These are phyloP conservation scores for Mobula hypostoma DNA, from an alignment of 2,113 vertebrate genomes.

Conservation along the genomic window DNA sequence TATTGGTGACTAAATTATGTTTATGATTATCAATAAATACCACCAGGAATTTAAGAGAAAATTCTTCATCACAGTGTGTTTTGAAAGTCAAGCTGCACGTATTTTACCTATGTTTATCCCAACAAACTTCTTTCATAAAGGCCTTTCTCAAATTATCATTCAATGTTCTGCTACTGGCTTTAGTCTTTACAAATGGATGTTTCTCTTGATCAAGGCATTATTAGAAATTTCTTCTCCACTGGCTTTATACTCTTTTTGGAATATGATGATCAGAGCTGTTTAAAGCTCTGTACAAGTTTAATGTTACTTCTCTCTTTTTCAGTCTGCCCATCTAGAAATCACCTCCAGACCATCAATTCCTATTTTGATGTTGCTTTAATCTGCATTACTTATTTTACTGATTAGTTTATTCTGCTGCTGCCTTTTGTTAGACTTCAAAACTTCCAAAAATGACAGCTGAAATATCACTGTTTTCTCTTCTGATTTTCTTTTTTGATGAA, in stretches of 20 bases:
- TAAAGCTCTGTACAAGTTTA: neutral
- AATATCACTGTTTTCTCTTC: neutral
- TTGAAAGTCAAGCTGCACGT: too few species aligned
- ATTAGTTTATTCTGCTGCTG: neutral
- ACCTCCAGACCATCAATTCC: neutral
- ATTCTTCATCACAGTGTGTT: too few species aligned
- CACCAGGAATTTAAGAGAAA: too few species aligned
- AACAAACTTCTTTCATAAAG: neutral
- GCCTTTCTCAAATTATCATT: too few species aligned
- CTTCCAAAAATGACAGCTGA: neutral
- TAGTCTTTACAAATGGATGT: neutral
- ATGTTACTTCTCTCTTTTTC: neutral
- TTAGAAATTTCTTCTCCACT: neutral
- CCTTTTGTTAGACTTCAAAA: neutral
- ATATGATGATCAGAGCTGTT: neutral
- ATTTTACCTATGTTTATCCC: neutral
- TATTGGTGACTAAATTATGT: neutral
- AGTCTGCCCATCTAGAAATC: neutral
- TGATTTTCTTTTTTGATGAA: neutral
- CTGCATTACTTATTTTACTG: neutral
- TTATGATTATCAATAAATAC: neutral
- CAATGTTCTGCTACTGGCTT: neutral
- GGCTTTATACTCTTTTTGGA: neutral
- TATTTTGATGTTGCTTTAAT: neutral
- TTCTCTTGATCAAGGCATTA: too few species aligned